A percentile compares a stretch with the other conserved stretches of the same genome.
Conservation (phyloP, 2,113 vertebrate species). For the Colinus virginianus region DNA sequence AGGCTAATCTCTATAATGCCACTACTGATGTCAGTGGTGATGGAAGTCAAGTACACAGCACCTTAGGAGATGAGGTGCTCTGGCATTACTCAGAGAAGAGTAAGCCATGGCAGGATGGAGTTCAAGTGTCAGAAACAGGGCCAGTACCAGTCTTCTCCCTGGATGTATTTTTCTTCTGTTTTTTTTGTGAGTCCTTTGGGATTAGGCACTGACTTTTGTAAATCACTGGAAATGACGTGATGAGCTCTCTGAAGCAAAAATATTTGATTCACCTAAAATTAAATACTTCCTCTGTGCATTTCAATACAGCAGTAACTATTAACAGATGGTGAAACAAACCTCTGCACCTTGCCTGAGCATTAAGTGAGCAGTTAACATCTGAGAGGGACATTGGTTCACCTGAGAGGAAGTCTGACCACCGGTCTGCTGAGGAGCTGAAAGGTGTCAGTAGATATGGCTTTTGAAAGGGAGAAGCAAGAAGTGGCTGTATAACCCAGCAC, state of each 20-base stretch:
- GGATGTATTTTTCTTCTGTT: not conserved
- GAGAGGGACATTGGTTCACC: not conserved
- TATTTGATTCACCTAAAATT: not conserved
- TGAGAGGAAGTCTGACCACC: not conserved
- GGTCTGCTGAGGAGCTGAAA: not conserved
- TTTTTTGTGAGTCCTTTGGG: not conserved
- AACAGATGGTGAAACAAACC: not conserved
- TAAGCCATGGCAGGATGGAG: not conserved
- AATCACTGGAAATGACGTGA: not conserved
- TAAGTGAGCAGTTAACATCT: not conserved
- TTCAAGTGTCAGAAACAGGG: not conserved
- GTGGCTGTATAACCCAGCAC: not conserved
- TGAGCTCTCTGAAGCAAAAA: not conserved
- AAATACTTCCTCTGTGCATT: not conserved
- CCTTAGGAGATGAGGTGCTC: not conserved
- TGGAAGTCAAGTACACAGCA: not conserved
- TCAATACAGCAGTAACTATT: not conserved
- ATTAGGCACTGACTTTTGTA: not conserved
- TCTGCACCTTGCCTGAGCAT: not conserved
- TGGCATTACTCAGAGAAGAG: not conserved
- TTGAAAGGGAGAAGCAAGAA: not conserved
- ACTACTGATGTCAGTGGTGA: accelerated
- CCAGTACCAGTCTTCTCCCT: not conserved
- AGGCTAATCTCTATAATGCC: not conserved
- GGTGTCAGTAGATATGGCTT: not conserved